Evolutionary conservation across 2,113 vertebrate species (phyloP), one percentile per base, ranked within the genome.

Genomic region (Riparia riparia): DNA sequence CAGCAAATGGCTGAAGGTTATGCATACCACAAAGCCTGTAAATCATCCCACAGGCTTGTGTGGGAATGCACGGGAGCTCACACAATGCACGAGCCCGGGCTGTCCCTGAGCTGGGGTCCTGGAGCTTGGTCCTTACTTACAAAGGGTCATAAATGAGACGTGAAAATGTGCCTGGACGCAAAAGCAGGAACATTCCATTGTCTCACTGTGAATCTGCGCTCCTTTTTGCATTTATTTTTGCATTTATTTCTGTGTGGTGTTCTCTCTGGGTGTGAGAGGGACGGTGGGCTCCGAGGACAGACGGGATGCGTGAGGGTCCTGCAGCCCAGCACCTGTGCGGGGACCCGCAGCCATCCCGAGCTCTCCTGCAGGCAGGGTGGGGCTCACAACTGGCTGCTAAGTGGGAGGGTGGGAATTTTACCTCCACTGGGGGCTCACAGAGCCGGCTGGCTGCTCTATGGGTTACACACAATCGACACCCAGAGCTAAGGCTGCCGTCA

Each of bases 1-100:
- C 92, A 95, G 93, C 95, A 96, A 86, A 51, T 13, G 53, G 78
- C 39, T 78, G 92, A 91, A 95, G 94, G 71, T 93, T 90, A 70
- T 28, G 45, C n/a, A 17, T 12, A 7, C 51, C 50, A 17, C 50
- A 78, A 86, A 95, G 82, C 57, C 72, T 65, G 45, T 80, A 73
- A 89, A 71, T 88, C 90, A 45, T 37, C 69, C 82, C 42, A 11
- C 37, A 45, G 90, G 29, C 41, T 7, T 12, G 44, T 31, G 69
- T 44, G 61, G 87, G 65, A 84, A 71, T 3, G 47, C 45, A 16
- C 77, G 58, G 9, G 5, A 37, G 57, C 77, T 90, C 13, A 22
- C 68, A 37, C 60, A 54, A 32, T 2, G 51, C 64, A 39, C 0
- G 1, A 73, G 71, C 2, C 6, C 29, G 51, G 41, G 20, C 1